These are phyloP conservation scores for Trilocha varians DNA, from an alignment of 2,888 invertebrate species.

Conservation along the genomic window DNA sequence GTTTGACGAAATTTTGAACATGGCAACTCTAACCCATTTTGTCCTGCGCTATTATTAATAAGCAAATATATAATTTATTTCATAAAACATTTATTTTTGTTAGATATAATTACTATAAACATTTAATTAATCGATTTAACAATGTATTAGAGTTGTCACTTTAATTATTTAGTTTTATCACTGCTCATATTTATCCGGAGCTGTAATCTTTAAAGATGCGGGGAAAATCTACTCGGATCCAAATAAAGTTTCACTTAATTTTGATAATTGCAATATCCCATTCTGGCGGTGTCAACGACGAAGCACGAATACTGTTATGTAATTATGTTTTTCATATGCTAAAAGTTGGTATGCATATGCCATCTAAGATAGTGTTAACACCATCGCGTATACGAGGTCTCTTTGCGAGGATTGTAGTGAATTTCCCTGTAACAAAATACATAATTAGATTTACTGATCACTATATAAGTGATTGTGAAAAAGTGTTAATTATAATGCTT, in stretches of 20 bases:
- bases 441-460: background rate
- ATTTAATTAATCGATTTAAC: background rate
- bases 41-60: background rate
- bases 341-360: constrained; percentile 19
- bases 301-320: constrained; percentile 69
- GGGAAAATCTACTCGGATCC: constrained; percentile 9
- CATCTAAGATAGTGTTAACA: constrained; percentile 30
- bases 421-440: constrained; percentile 61
- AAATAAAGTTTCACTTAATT: constrained; percentile 20
- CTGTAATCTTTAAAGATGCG: constrained; percentile 1
- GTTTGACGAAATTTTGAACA: background rate
- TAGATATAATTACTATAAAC: background rate
- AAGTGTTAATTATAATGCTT: constrained; percentile 36
- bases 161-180: too few species aligned
- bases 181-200: background rate
- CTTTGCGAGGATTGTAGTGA: constrained; percentile 57
- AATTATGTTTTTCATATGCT: constrained; percentile 18
- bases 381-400: constrained; percentile 59
- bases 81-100: background rate
- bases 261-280: constrained; percentile 54
- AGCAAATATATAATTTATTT: constrained; percentile 9
- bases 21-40: background rate
- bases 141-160: background rate
- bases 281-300: constrained; percentile 61
- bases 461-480: background rate